These are phyloP conservation scores for Melanostoma mellinum DNA, from an alignment of 2,888 invertebrate genomes.

Conservation along the genomic window DNA sequence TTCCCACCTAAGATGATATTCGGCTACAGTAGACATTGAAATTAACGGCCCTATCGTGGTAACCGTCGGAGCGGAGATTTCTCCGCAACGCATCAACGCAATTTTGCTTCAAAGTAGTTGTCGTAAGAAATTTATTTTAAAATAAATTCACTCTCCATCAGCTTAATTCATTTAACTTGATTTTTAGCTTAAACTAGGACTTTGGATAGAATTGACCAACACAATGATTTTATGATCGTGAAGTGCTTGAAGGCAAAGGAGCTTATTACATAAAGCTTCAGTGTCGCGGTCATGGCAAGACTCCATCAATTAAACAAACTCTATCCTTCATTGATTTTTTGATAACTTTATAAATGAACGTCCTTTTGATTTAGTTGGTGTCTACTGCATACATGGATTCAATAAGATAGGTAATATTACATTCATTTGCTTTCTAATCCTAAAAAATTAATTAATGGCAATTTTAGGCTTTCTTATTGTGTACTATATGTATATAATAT, in stretches of 20 bases:
- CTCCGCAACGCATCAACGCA: no score
- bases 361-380: conserved; percentile 88
- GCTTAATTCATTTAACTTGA: neutral
- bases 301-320: conserved; percentile 93
- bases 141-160: neutral
- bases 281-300: conserved; percentile 96
- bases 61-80: no score
- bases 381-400: conserved; percentile 99
- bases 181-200: conserved; percentile 90
- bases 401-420: conserved; percentile 90
- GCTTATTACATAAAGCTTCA: conserved; percentile 94
- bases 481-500: conserved; percentile 93
- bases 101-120: no score
- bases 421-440: neutral
- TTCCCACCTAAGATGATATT: conserved; percentile 96
- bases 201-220: conserved; percentile 98
- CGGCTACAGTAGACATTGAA: conserved; percentile 88
- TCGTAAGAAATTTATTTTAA: no score
- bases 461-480: conserved; percentile 93
- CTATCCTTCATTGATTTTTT: conserved; percentile 90
- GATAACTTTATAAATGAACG: conserved; percentile 89
- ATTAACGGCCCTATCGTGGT: no score
- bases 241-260: conserved; percentile 88
- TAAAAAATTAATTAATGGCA: neutral
- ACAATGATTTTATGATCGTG: conserved; percentile 96